Percentiles rank a stretch among this genome's conserved stretches.
Conservation (phyloP, 2,888 invertebrate genomes). For the Lissocephala sabroskyi region DNA sequence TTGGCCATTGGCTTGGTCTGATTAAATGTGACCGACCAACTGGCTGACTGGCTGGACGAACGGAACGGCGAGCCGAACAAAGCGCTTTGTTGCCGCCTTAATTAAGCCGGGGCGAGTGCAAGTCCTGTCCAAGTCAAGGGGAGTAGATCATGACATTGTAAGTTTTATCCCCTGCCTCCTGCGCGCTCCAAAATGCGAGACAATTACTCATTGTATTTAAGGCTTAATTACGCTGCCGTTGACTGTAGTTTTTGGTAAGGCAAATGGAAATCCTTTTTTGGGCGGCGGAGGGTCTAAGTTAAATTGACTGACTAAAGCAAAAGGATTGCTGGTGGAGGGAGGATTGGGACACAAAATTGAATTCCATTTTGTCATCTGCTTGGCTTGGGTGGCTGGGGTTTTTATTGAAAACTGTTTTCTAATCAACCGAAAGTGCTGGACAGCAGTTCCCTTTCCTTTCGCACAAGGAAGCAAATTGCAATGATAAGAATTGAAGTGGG, state of each 20-base stretch:
- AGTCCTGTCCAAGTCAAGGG: too few species aligned
- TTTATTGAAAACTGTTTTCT: conserved; percentile 13
- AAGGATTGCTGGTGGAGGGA: too few species aligned
- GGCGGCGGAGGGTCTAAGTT: background rate
- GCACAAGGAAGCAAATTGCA: background rate
- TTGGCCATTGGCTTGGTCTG: conserved; percentile 27
- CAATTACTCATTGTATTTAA: conserved; percentile 48
- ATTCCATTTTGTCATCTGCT: conserved; percentile 33
- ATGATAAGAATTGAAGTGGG: background rate
- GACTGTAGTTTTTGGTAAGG: too few species aligned
- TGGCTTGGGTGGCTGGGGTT: conserved; percentile 6
- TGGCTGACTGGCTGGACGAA: background rate
- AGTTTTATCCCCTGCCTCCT: conserved; percentile 15
- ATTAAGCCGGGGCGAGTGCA: conserved; percentile 31
- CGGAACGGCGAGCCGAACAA: conserved; percentile 18
- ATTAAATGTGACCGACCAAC: conserved; percentile 42
- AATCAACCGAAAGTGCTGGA: conserved; percentile 50
- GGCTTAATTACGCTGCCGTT: conserved; percentile 38
- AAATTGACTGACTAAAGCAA: background rate
- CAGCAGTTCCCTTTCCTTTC: background rate
- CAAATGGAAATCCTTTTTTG: background rate
- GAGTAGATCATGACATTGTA: conserved; percentile 6
- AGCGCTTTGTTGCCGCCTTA: conserved; percentile 41
- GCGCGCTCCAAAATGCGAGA: too few species aligned
- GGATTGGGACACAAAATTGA: conserved; percentile 13